A percentile compares a stretch with the other conserved stretches of the same genome.
Conservation (phyloP, 2,797 vertebrate genomes). For the Clarias platycephalus region DNA sequence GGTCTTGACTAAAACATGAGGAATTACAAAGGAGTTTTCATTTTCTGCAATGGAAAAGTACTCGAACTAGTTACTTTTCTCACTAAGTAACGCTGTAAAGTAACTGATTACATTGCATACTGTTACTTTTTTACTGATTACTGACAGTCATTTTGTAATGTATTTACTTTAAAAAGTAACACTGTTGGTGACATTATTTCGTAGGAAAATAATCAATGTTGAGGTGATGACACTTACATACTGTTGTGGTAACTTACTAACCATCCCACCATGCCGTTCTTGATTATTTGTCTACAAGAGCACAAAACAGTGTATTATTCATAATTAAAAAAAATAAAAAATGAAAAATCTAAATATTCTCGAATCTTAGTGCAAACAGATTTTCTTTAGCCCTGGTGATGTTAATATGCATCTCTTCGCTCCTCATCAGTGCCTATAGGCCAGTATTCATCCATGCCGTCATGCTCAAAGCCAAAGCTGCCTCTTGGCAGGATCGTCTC, state of each 20-base stretch:
- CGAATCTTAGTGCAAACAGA: background rate
- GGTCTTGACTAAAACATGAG: too few relatives aligned
- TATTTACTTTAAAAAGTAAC: too few relatives aligned
- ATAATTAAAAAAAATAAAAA: background rate
- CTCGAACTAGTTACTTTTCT: too few relatives aligned
- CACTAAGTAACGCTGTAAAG: too few relatives aligned
- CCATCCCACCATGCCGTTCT: background rate
- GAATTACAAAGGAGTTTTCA: too few relatives aligned
- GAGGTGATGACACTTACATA: too few relatives aligned
- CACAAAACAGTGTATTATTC: background rate
- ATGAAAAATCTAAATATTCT: background rate
- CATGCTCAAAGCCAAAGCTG: constrained; percentile 28
- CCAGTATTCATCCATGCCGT: constrained; percentile 7
- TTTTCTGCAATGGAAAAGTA: too few relatives aligned
- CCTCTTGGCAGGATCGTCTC: constrained; percentile 24
- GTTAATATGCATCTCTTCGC: background rate
- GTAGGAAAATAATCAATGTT: background rate
- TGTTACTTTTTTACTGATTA: too few relatives aligned
- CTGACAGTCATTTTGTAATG: too few relatives aligned
- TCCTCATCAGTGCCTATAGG: constrained; percentile 2
- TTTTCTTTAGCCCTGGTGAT: background rate
- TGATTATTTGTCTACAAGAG: background rate
- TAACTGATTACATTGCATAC: too few relatives aligned
- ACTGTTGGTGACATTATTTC: background rate
- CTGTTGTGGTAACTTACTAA: background rate